Evolutionary conservation across 1,140 invertebrate species (phyloP), one percentile per base, ranked within the genome.

Genomic region (Trichogramma pretiosum): DNA sequence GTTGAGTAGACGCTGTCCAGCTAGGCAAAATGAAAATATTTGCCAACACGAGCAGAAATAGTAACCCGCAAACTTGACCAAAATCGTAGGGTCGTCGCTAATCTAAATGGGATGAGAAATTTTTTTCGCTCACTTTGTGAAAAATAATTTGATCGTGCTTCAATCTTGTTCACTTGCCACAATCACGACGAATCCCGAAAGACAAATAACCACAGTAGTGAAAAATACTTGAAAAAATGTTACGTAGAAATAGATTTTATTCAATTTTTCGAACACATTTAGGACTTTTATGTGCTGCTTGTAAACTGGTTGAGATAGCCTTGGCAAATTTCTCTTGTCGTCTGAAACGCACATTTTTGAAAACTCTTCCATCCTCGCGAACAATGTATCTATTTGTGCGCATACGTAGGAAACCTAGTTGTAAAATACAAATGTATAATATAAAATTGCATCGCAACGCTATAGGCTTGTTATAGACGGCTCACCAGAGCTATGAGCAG

Each of bases 211-310:
- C 3, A 48, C 16, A 22, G n/a, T 34, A 34, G 18, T 40, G 0
- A 34, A 48, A 23, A 40, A 40, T 13, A 48, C 8, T 35, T 48
- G 46, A 17, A 13, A 14, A 5, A 48, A 22, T 10, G 37, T 33
- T 4, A 48, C 23, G n/a, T 40, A 40, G 33, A 37, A 18, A 10
- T 40, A 48, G 10, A 48, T 5, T 5, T 2, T 5, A 7, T 48
- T 37, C 16, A 48, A 33, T 17, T 48, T 39, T 2, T 48, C 35
- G 3, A 46, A 23, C 2, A 46, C 14, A 28, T 46, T n/a, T 21
- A 46, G 30, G 30, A 37, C 23, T 28, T 28, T 28, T 28, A 28
- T 5, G 24, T 28, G 24, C 24, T 28, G 24, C 11, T 28, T 28
- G 5, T 7, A 7, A 5, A 28, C 11, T 11, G 24, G 11, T 28